Base-by-base conservation (phyloP, 1,140 invertebrate species). In the Bombus pyrosoma region DNA sequence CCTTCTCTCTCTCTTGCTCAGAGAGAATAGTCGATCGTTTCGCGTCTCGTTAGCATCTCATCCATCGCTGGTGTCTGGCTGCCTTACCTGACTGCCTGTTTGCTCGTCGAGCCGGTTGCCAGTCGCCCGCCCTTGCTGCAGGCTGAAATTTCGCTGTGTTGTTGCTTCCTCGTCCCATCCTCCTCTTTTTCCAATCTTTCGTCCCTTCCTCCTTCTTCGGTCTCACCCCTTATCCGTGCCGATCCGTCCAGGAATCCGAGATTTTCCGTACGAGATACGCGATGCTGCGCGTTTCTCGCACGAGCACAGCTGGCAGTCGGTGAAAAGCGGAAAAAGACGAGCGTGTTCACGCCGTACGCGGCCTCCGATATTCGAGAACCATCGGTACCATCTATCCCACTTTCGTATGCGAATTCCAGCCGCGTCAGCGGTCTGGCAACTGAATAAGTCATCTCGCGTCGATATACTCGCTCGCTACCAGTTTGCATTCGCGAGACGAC, bases 11-110 rank as follows among this genome's bases (percentile, higher is more conserved):
- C 37, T 47, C 86, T 84, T 72, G 73, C 78, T 78, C 74, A 73
- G 82, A 66, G 81, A 81, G 86, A 90, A 88, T 90, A 89, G 88
- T 91, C 90, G 91, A 91, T 91, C 90, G 90, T 91, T 91, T 89
- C 89, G 86, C 87, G 91, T 91, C 91, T 91, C 90, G 90, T 91
- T 91, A 91, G 89, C 91, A 91, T 91, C 91, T 91, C 91, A 91
- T 91, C 91, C 89, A 90, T 91, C 90, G 86, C 82, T 76, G 77
- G 78, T 87, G 90, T 87, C 87, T 91, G 78, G 43, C 83, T 75
- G 75, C 62, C 84, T 75, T 85, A 73, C 82, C 76, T 87, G 82
- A 13, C 57, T 75, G 69, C 47, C 74, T 76, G 76, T 75, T 83
- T 53, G 73, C 69, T 77, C 69, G 73, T 68, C 73, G n/a, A n/a